Base-by-base conservation (phyloP, 2,113 vertebrate genomes). In the Hippocampus mohnikei region DNA sequence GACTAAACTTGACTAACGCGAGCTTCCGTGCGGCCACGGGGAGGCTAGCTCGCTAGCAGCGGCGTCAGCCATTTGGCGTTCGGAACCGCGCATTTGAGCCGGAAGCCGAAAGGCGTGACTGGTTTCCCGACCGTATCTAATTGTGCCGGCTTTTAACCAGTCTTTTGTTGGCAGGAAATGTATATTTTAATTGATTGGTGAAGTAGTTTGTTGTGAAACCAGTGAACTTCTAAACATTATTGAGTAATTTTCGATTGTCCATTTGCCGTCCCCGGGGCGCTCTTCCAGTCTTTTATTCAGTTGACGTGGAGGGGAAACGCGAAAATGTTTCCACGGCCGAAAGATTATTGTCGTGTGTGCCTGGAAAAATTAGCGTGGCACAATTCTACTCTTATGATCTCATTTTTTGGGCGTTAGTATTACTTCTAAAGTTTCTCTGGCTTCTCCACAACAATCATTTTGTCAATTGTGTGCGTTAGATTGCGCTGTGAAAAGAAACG, bases 271-370 rank as follows among this genome's bases (percentile, higher is more conserved):
- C 60, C 16, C 33, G 41, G 8, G 60, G 33, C 60, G 33, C 9
- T 40, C 5, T 18, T 9, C 10, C 33, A 2, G 13, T 40, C 16
- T 60, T 60, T 11, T 62, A 11, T 37, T 41, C 33, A 40, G 21
- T 62, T 27, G 58, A 27, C 27, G 18, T 61, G 59, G 29, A 61
- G n/a, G n/a, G n/a, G 5, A 27, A 59, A n/a, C 3, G 7, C 10
- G 5, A 55, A 55, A 20, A 7, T 9, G 21, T 53, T 53, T n/a
- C 8, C 50, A n/a, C 20, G 21, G 18, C 18, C 2, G 2, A 53
- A 5, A 52, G 48, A 46, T 15, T 52, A 79, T 90, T 74, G 72
- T 5, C 15, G 12, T 16, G 12, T 50, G 18, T 50, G 46, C 33
- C 33, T 37, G 15, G 46, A 16, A 50, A 50, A 2, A 12, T 44